A percentile compares a stretch with the other conserved stretches of the same genome.
Conservation (phyloP, 2,113 vertebrate species). For the Dipodomys spectabilis region DNA sequence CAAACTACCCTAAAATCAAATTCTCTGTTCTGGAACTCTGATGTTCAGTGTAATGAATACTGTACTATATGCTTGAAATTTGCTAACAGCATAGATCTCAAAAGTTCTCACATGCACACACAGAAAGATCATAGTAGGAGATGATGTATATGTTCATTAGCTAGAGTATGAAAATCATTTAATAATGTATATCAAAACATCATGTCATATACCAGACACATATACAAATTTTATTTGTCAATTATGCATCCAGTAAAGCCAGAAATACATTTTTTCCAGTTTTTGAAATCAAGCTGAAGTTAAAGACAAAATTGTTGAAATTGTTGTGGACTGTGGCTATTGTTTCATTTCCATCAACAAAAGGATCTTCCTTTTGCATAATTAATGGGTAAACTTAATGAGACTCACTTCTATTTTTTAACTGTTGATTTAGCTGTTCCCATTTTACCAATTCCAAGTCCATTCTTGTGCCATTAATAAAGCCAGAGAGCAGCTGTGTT, state of each 20-base stretch:
- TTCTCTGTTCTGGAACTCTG: not conserved
- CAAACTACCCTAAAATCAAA: not conserved
- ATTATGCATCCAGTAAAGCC: not conserved
- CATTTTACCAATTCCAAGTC: constrained; percentile 61
- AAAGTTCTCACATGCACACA: not conserved
- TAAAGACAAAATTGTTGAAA: constrained; percentile 24
- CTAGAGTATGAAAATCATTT: not conserved
- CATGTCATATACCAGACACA: not conserved
- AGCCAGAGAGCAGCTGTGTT: constrained; percentile 52
- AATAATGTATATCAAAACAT: not conserved
- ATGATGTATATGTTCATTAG: not conserved
- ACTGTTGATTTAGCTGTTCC: constrained; percentile 68
- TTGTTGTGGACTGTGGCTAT: not conserved
- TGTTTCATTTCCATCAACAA: not conserved
- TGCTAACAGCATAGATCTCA: not conserved
- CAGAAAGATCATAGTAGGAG: not conserved
- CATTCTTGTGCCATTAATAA: constrained; percentile 58
- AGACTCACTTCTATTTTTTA: constrained; percentile 60
- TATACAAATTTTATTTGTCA: not conserved
- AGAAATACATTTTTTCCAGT: not conserved
- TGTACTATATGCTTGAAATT: not conserved
- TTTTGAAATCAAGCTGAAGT: not conserved
- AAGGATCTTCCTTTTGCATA: not conserved
- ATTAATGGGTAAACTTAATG: not conserved
- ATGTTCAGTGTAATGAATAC: not conserved